Base-by-base conservation (phyloP, 1,140 invertebrate species). In the Oncopeltus fasciatus region DNA sequence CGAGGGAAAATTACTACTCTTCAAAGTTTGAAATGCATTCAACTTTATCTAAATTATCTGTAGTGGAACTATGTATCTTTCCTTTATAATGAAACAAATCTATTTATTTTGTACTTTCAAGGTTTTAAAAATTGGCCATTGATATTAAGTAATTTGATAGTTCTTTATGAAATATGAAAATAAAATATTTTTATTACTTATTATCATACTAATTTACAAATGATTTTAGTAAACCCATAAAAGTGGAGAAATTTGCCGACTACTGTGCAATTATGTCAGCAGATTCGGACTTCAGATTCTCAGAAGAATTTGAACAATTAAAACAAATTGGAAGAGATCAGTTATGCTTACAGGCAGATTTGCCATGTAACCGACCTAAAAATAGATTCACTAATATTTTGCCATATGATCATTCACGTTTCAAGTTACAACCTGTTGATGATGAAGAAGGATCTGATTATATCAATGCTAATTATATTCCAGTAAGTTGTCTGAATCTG, bases 331-430 rank as follows among this genome's bases (percentile, higher is more conserved):
- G 95, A 2, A 77, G 92, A 8, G 92, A 96, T 68, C 91, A 95
- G 72, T 79, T 88, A 0, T 86, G 83, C 69, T 83, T 85, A 27
- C 94, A 93, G 46, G 94, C 96, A 0, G 95, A 98, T 77, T 76
- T 98, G 57, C 89, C 94, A 5, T 90, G 88, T 64, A 99, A 99
- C 76, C 79, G 95, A 49, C 92, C 93, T 0, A 99, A 99, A 76
- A 99, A 99, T 79, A 82, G 96, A 4, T 99, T 98, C 74, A 99
- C 95, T 27, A 99, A 99, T 77, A 99, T 99, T 73, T 78, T 98
- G 64, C 95, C 96, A 0, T 99, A 98, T 73, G 94, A 97, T 75
- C 92, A 95, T 75, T 95, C 92, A 24, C 80, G 94, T 60, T 93
- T 94, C 67, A 97, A 97, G 73, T 77, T 97, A 29, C 88, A 94